Evolutionary conservation across 2,888 invertebrate species (phyloP).

Genomic region (Drosophila villosipedis): DNA sequence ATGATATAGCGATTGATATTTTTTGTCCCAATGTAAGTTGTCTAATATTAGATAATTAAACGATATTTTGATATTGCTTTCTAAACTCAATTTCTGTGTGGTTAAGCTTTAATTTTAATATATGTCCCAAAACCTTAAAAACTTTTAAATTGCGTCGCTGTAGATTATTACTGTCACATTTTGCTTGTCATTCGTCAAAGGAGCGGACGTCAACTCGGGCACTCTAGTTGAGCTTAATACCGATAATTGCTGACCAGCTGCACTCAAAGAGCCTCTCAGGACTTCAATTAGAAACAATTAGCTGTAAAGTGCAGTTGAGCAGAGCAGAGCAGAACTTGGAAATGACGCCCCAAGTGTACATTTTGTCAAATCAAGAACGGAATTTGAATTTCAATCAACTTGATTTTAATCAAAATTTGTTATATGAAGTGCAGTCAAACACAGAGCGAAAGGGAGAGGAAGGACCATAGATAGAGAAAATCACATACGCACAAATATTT

Average conservation of each 20-base stretch:
- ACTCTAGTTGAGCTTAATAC: not conserved
- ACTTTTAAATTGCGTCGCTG: not conserved
- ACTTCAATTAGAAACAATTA: constrained; percentile 66
- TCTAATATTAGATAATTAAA: not conserved
- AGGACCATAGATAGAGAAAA: not conserved
- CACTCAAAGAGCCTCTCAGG: constrained; percentile 27
- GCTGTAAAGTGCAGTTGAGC: constrained; percentile 61
- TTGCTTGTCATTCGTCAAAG: constrained; percentile 7
- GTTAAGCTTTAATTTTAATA: not conserved
- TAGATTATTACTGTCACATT: not conserved
- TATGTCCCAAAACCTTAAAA: not conserved
- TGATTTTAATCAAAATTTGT: constrained; percentile 77
- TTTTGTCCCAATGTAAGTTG: not conserved
- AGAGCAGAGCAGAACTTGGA: not conserved
- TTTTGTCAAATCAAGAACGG: constrained; percentile 74
- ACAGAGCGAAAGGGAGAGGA: not conserved
- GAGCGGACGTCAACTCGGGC: not conserved
- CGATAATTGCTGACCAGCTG: constrained; percentile 32
- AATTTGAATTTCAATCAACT: constrained; percentile 78
- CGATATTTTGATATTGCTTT: not conserved
- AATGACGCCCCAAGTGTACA: constrained; percentile 36
- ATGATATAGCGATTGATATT: not conserved
- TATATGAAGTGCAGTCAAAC: constrained; percentile 56
- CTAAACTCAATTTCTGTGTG: not conserved
- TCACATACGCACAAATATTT: constrained; percentile 31